phyloP scores from a whole-genome alignment of 2,113 vertebrate genomes.

The Bubo scandiacus region DNA sequence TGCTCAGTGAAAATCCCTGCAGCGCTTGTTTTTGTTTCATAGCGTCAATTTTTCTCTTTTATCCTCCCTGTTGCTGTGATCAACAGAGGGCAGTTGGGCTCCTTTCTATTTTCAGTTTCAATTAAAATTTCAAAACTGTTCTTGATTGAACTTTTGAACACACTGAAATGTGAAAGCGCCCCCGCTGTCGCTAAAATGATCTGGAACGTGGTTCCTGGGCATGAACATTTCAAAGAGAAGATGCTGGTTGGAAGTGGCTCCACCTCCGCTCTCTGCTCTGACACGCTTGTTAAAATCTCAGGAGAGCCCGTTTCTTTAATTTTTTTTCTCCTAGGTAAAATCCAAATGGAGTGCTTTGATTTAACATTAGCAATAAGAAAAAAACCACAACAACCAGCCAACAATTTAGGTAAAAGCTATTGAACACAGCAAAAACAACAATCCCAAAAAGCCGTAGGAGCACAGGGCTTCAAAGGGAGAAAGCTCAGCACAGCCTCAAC shows the following conservation, averaged over 20 bases:
- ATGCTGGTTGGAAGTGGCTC: background rate
- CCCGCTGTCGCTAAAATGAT: background rate
- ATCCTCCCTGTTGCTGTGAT: slow-evolving; percentile 33
- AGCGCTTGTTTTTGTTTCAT: slow-evolving; percentile 2
- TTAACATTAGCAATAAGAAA: background rate
- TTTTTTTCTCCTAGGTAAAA: background rate
- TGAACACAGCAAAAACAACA: background rate
- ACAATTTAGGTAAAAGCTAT: background rate
- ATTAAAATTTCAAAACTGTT: slow-evolving; percentile 52
- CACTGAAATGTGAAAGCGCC: background rate
- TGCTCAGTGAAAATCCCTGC: background rate
- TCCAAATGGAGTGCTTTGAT: background rate
- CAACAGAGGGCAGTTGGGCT: slow-evolving; percentile 39
- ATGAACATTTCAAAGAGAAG: slow-evolving; percentile 26
- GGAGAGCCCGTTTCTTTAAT: background rate
- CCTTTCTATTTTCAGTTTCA: slow-evolving; percentile 56
- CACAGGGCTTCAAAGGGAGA: background rate
- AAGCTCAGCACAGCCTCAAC: background rate
- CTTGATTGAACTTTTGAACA: slow-evolving; percentile 36
- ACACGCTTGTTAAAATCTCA: background rate
- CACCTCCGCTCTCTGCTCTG: background rate
- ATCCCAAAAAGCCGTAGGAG: background rate
- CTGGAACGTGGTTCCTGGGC: background rate
- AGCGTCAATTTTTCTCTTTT: background rate
- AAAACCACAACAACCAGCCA: background rate